Evolutionary conservation across 2,113 vertebrate species (phyloP), one percentile per base, ranked within the genome.

Genomic region (Sterrhoptilus dennistouni): DNA sequence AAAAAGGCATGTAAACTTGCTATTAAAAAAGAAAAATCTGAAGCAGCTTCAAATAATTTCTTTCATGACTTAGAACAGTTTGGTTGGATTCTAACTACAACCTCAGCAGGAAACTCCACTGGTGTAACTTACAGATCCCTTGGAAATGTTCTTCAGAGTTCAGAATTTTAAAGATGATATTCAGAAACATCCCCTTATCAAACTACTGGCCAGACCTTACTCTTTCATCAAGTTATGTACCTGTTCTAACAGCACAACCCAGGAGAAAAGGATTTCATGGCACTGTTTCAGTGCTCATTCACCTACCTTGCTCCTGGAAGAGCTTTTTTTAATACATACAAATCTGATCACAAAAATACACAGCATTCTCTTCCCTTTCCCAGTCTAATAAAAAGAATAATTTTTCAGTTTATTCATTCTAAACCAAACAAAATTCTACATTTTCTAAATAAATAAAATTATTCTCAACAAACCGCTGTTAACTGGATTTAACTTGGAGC

Each of bases 121-220:
- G 7, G 17, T 38, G 2, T 8, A 68, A 31, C 11, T 27, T 14
- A 2, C 0, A 12, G 9, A 9, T 18, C n/a, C 38, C 38, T 9
- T 42, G 24, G n/a, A 63, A 66, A 40, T 16, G 9, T 5, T 29
- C n/a, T 64, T 40, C 12, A 21, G 15, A 54, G 18, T 6, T 71
- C 38, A 85, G 35, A 47, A 35, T 9, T 16, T 28, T 11, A 35
- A 40, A 66, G 33, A 33, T 8, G 4, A 21, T 9, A 68, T 0
- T 68, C 3, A 45, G 7, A n/a, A 57, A 31, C 28, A 64, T 3
- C 8, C 6, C 54, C 33, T 49, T 25, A 35, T 12, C 40, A 20
- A 54, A 35, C 12, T 7, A n/a, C 1, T 23, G 36, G 11, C 19
- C 40, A 29, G 36, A 23, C 59, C 17, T 60, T 27, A 23, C 16